A percentile compares a stretch with the other conserved stretches of the same genome.
Evolutionary conservation across 2,888 invertebrate species (phyloP).

Genomic region (Blastobasis lacticolella): DNA sequence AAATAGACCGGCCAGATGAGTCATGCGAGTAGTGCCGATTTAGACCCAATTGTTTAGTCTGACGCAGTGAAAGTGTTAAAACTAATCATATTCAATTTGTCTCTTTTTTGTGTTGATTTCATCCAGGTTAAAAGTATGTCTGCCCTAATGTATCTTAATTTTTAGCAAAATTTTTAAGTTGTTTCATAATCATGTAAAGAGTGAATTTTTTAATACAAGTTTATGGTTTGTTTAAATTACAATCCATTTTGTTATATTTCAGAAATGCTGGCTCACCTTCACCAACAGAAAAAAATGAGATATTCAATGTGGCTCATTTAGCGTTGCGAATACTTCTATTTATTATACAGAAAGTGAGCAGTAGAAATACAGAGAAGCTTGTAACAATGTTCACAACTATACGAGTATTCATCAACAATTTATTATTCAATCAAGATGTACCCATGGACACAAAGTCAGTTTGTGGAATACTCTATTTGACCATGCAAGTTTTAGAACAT

Average conservation of each 20-base stretch:
- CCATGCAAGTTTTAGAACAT: constrained; percentile 53
- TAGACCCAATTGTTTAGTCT: too few species aligned
- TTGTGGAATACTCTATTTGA: constrained; percentile 72
- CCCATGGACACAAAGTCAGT: constrained; percentile 80
- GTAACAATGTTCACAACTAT: constrained; percentile 22
- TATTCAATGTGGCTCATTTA: constrained; percentile 42
- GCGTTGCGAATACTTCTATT: constrained; percentile 40
- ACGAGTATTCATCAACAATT: constrained; percentile 27
- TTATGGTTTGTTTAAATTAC: too few species aligned
- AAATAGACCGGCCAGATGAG: too few species aligned
- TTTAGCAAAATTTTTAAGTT: too few species aligned
- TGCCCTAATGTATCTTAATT: too few species aligned
- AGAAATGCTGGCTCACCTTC: constrained; percentile 31
- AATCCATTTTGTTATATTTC: constrained; percentile 18
- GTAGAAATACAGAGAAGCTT: constrained; percentile 19
- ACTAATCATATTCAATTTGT: too few species aligned
- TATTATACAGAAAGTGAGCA: constrained; percentile 38
- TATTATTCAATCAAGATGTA: constrained; percentile 63
- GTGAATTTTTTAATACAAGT: too few species aligned
- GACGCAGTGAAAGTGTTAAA: too few species aligned
- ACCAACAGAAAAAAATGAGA: constrained; percentile 52
- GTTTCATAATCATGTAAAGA: too few species aligned
- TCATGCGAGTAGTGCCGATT: too few species aligned
- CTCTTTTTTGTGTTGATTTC: too few species aligned
- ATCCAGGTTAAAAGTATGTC: too few species aligned